Conservation (phyloP, 2,113 vertebrate genomes). For the Carlito syrichta region DNA sequence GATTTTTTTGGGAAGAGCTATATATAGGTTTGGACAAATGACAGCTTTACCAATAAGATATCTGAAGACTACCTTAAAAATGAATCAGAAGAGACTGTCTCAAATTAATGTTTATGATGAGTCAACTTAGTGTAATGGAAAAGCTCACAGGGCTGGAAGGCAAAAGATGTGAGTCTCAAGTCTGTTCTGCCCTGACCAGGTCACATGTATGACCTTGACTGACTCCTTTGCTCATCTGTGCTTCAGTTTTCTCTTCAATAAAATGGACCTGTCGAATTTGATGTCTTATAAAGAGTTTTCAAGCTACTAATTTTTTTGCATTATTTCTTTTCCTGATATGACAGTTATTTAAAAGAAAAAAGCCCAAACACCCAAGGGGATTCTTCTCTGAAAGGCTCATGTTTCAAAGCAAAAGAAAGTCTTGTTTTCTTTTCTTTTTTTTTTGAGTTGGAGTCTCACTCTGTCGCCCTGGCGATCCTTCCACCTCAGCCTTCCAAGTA, state of each 20-base stretch:
- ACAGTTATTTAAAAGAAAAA: slow-evolving; percentile 14
- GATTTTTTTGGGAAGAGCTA: slow-evolving; percentile 60
- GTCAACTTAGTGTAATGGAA: slow-evolving; percentile 37
- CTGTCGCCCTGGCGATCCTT: too few relatives aligned
- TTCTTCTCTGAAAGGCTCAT: neutral
- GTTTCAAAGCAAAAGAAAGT: slow-evolving; percentile 17
- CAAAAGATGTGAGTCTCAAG: neutral
- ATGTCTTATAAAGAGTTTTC: neutral
- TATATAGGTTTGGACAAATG: slow-evolving; percentile 67
- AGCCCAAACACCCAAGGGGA: neutral
- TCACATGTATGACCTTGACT: neutral
- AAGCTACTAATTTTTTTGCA: neutral
- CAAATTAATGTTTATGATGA: slow-evolving; percentile 24
- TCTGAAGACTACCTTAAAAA: slow-evolving; percentile 47
- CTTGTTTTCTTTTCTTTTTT: neutral
- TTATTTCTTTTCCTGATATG: neutral
- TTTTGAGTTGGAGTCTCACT: too few relatives aligned
- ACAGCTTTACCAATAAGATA: slow-evolving; percentile 54
- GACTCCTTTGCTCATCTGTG: neutral
- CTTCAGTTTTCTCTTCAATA: neutral
- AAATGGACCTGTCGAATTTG: neutral
- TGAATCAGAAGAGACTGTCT: slow-evolving; percentile 60
- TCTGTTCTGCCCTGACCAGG: neutral
- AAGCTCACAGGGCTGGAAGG: slow-evolving; percentile 38
- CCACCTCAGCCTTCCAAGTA: too few relatives aligned